Base-by-base conservation (phyloP, 2,113 vertebrate species). In the Myotis lucifugus region DNA sequence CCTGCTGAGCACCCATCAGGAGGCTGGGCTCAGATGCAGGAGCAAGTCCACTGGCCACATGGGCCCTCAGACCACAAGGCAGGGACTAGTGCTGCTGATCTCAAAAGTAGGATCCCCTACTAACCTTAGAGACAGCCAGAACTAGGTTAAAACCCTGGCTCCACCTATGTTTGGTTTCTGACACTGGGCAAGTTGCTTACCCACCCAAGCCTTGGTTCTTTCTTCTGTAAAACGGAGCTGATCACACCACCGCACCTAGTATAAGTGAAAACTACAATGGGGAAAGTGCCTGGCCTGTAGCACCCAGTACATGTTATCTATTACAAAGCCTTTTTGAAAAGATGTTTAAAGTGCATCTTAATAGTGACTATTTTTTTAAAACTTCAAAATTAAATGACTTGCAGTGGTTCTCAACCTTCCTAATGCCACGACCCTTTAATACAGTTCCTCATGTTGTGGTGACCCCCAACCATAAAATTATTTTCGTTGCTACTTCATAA, bases 321-420 rank as follows among this genome's bases (percentile, higher is more conserved):
- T 32, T 25, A 59, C 17, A 88, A 52, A 69, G 72, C 17, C 15
- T 50, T 61, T 76, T 69, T 56, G 46, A 21, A 72, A 77, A 83
- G 5, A 50, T 69, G n/a, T 56, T 54, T 83, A 42, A 82, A 93
- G 82, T 27, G 2, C 5, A 82, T 48, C n/a, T n/a, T 82, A 76
- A 82, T 23, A 23, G 50, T 27, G 32, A 54, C 83, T 54, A 11
- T 19, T 42, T 69, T 87, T 87, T 69, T 29, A 27, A 89, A 92
- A 88, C n/a, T 93, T 48, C 7, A 96, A 96, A 90, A 77, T 74
- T 54, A 78, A 67, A 61, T 2, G 18, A 21, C 23, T 89, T 83
- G 42, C 7, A 42, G 42, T 8, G 42, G 42, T 42, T 42, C 7
- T 42, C 42, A 42, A 42, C 42, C 42, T 42, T 42, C 42, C 42